These are phyloP conservation scores for Odontomachus brunneus DNA, from an alignment of 1,140 invertebrate genomes.

Conservation along the genomic window DNA sequence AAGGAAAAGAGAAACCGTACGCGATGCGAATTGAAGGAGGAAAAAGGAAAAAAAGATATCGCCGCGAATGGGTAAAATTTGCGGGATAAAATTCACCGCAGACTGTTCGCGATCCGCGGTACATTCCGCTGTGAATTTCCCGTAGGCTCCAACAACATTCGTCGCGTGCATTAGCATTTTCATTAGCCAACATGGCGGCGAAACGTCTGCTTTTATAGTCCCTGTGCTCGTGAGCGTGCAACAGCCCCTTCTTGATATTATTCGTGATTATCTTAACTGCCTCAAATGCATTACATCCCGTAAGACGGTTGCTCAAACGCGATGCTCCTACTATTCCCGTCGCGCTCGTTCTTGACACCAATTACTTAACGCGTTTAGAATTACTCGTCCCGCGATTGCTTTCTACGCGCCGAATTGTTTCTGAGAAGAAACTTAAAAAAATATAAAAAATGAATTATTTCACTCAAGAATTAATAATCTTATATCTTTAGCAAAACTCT, in stretches of 20 bases:
- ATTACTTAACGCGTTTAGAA: conserved; percentile 63
- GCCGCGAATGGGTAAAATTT: not conserved
- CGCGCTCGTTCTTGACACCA: conserved; percentile 62
- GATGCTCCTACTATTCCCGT: conserved; percentile 57
- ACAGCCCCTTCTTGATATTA: conserved; percentile 53
- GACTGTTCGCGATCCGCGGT: not conserved
- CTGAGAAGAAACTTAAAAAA: too few species aligned
- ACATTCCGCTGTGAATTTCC: not conserved
- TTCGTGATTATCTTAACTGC: conserved; percentile 70
- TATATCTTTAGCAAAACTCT: too few species aligned
- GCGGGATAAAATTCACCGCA: not conserved
- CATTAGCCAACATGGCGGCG: not conserved
- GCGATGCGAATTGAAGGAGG: not conserved
- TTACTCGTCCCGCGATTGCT: not conserved
- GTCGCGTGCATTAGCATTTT: conserved; percentile 1
- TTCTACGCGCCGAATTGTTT: not conserved
- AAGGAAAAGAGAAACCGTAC: not conserved
- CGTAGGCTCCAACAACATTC: not conserved
- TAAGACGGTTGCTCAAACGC: conserved; percentile 70
- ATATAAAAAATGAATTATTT: too few species aligned
- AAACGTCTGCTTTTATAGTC: conserved; percentile 45
- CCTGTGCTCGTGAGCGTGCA: not conserved
- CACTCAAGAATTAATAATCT: too few species aligned
- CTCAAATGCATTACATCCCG: conserved; percentile 74
- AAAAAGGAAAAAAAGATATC: not conserved